Evolutionary conservation across 2,113 vertebrate genomes (phyloP), one percentile per base, ranked within the genome.

Genomic region (Myxocyprinus asiaticus): DNA sequence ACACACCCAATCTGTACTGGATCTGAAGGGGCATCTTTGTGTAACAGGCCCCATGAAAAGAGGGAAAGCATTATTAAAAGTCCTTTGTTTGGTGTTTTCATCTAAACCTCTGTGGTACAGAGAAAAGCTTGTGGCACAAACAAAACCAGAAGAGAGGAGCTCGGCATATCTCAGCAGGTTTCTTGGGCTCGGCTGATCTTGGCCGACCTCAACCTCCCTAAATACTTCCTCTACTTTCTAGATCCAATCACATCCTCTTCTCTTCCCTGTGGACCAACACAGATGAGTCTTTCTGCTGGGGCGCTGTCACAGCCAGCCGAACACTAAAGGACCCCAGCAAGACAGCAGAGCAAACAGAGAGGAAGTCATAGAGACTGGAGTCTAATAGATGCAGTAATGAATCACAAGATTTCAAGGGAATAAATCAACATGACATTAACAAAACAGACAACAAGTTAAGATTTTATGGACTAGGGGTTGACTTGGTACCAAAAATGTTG

Each of bases 191-290:
- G 10, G 22, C 12, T 71, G 67, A 81, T 42, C 71, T 75, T 78
- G 70, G 76, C 50, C 53, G 63, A 73, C 63, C 76, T 62, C 12
- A 55, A 14, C 56, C 51, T 51, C 59, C 67, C 45, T 11, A 42
- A 45, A 11, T 42, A 59, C 76, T 82, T 81, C 84, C 84, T 80
- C 79, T 68, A 5, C 69, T 59, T 45, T 15, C 66, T 1, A 33
- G 22, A 33, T 33, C 22, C 22, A 33, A 33, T 33, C 22, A 33
- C 22, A 33, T 33, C 3, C 22, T 33, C 22, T 33, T 33, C 22
- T 14, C 66, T 72, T 72, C 71, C 44, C 66, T 22, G 62, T 4
- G 58, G 67, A 44, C 53, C 10, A 45, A 11, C 7, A 44, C 17
- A 58, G 22, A 3, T 4, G 1, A 74, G 76, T 22, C 15, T 1